phyloP scores from a whole-genome alignment of 2,113 vertebrate species.

The Apistogramma diplotaenia region DNA sequence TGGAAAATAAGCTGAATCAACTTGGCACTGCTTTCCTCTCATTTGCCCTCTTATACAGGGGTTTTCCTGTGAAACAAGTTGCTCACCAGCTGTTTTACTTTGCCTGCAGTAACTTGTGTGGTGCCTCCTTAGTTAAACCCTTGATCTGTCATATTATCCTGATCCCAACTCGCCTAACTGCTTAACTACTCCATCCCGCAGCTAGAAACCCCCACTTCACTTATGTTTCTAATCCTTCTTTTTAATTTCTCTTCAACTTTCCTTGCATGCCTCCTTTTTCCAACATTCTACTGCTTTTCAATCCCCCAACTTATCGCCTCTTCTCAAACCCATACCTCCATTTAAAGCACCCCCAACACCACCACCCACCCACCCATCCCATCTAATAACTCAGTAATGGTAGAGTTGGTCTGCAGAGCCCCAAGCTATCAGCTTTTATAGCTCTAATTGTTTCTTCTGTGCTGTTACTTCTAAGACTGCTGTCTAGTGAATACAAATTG shows the following conservation, averaged over 20 bases:
- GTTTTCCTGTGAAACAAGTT: conserved; percentile 41
- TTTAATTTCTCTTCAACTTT: background rate
- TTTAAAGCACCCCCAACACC: background rate
- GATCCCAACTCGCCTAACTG: conserved; percentile 7
- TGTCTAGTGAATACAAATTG: conserved; percentile 65
- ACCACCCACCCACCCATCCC: background rate
- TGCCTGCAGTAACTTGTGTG: conserved; percentile 47
- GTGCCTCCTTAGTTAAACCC: conserved; percentile 42
- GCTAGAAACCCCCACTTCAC: conserved; percentile 10
- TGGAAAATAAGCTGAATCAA: background rate
- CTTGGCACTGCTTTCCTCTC: background rate
- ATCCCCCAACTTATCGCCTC: background rate
- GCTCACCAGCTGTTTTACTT: conserved; percentile 45
- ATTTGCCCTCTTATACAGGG: background rate
- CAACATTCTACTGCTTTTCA: conserved; percentile 5
- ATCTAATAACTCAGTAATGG: conserved; percentile 63
- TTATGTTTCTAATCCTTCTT: background rate
- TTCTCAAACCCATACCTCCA: conserved; percentile 1
- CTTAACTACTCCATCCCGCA: conserved; percentile 32
- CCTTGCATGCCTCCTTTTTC: background rate
- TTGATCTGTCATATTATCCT: conserved; percentile 54
- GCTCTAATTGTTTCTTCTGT: conserved; percentile 73
- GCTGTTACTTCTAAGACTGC: conserved; percentile 54
- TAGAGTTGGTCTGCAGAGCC: conserved; percentile 53
- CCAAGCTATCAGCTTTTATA: conserved; percentile 58